phyloP scores from a whole-genome alignment of 2,888 invertebrate genomes.

The Euproctis similis region DNA sequence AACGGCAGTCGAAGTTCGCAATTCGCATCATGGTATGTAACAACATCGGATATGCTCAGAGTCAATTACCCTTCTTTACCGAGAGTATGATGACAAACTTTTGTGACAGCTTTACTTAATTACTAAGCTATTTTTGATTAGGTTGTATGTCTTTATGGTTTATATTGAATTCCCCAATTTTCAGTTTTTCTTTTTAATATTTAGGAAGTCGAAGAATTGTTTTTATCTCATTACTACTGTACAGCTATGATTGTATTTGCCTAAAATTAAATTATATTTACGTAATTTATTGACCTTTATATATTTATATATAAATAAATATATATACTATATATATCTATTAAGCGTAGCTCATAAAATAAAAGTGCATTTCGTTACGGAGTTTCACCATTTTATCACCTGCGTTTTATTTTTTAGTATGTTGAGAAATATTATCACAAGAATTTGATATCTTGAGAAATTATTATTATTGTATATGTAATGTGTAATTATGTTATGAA shows the following conservation, averaged over 20 bases:
- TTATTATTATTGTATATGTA: constrained; percentile 74
- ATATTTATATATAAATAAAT: too few relatives aligned
- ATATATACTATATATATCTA: too few relatives aligned
- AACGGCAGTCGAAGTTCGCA: too few relatives aligned
- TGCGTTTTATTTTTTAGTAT: constrained; percentile 62
- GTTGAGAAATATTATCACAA: constrained; percentile 60
- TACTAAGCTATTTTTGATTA: constrained; percentile 30
- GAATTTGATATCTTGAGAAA: constrained; percentile 71
- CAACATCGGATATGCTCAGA: too few relatives aligned
- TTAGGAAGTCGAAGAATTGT: too few relatives aligned
- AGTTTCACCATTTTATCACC: constrained; percentile 56
- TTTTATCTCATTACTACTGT: constrained; percentile 47
- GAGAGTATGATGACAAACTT: too few relatives aligned
- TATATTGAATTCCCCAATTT: too few relatives aligned
- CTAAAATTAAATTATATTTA: constrained; percentile 74
- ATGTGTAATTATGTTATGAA: constrained; percentile 74
- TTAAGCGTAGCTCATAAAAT: constrained; percentile 58
- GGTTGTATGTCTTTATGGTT: constrained; percentile 13
- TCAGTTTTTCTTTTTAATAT: constrained; percentile 11
- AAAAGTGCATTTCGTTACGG: constrained; percentile 65
- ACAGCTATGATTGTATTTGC: constrained; percentile 60
- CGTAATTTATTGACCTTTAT: constrained; percentile 72
- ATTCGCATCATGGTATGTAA: too few relatives aligned
- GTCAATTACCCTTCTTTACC: constrained; percentile 26
- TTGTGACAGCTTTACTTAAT: constrained; percentile 68